Base-by-base conservation (phyloP, 2,113 vertebrate species). In the Tricholaema leucomelas region DNA sequence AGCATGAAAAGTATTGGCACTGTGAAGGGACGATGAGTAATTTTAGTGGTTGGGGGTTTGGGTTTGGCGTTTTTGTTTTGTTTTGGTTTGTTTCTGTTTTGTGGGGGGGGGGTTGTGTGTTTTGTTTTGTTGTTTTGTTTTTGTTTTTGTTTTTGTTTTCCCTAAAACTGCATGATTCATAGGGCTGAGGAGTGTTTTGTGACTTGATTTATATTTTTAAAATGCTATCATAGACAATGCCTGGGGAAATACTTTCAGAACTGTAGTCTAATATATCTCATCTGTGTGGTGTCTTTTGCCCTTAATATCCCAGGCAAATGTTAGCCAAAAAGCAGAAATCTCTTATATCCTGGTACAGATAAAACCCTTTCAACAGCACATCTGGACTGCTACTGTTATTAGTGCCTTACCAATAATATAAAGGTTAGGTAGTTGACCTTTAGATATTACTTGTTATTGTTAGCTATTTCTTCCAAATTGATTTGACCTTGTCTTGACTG, bases 401-500 rank as follows among this genome's bases (percentile, higher is more conserved):
- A 87, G 81, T 73, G 72, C 52, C 27, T 75, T 69, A 48, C n/a
- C 58, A 78, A 64, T 61, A 91, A 75, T 9, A 10, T 78, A 81
- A 92, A 92, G 44, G 44, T 79, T 75, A 84, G 14, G 24, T 61
- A 81, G 24, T 36, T 81, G 80, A 94, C 88, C 73, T 92, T 90
- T 58, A 91, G n/a, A 28, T 84, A 88, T 85, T 93, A 81, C 63
- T 83, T 90, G 35, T 58, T 85, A 69, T 90, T 90, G 65, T 86
- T 78, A 83, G n/a, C 70, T 81, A 27, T 88, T 90, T 95, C 73
- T 91, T 92, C 65, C 55, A 91, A 87, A 88, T 90, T 84, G 67
- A 7, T 82, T 66, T 93, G 70, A 87, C 78, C 81, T 91, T 88
- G 72, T 78, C 36, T 76, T 76, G 72, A 52, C 66, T 78, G 72